Conservation (phyloP, 2,888 invertebrate genomes). For the Tubiluchus corallicola region DNA sequence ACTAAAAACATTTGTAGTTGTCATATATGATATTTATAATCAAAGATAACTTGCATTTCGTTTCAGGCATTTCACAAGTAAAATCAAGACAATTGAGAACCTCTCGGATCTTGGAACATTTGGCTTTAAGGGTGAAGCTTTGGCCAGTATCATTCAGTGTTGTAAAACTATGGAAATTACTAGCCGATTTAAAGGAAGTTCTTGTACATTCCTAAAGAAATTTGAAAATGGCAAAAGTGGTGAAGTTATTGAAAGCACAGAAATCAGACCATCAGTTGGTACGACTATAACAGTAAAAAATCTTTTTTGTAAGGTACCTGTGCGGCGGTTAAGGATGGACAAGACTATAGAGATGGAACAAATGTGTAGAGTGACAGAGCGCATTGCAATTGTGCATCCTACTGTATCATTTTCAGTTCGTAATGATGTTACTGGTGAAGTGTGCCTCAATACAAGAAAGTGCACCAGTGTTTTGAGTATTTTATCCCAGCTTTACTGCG, state of each 20-base stretch:
- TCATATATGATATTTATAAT: no score
- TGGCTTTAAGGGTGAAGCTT: conserved; percentile 48
- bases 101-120: conserved; percentile 37
- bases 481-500: conserved; percentile 33
- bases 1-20: no score
- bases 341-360: conserved; percentile 38
- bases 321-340: conserved; percentile 39
- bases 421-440: conserved; percentile 41
- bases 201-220: conserved; percentile 39
- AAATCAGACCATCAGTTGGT: conserved; percentile 41
- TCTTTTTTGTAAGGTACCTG: conserved; percentile 42
- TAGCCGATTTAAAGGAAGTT: conserved; percentile 32
- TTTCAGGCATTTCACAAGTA: conserved; percentile 42
- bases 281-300: conserved; percentile 50
- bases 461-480: conserved; percentile 36
- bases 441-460: conserved; percentile 41
- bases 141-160: conserved; percentile 41
- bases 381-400: conserved; percentile 44
- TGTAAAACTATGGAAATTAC: conserved; percentile 40
- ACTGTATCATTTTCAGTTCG: conserved; percentile 44
- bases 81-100: conserved; percentile 37
- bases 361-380: conserved; percentile 39
- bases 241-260: conserved; percentile 22
- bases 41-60: conserved; percentile 10
- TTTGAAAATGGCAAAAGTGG: conserved; percentile 35